A percentile compares a stretch with the other conserved stretches of the same genome.
Conservation (phyloP, 2,797 vertebrate genomes). For the Hippoglossus hippoglossus region DNA sequence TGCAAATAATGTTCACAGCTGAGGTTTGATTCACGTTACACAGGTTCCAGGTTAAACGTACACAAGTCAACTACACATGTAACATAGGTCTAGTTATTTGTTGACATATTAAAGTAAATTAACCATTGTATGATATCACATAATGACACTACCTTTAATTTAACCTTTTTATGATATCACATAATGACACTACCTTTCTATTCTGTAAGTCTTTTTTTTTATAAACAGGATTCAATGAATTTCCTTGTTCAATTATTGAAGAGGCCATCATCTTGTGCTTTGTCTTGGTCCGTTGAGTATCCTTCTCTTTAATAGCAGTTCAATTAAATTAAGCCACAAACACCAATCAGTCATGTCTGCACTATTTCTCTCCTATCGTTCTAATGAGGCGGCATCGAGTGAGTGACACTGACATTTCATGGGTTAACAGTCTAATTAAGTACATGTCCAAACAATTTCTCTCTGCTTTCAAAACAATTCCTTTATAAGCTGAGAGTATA, state of each 20-base stretch:
- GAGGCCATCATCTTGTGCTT: background rate
- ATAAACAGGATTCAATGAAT: background rate
- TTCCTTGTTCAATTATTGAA: conserved; percentile 4
- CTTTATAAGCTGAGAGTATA: conserved; percentile 68
- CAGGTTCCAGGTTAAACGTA: too few species aligned
- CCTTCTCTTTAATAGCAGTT: conserved; percentile 33
- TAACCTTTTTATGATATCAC: too few species aligned
- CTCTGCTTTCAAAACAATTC: conserved; percentile 78
- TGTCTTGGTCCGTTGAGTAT: background rate
- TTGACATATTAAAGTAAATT: background rate
- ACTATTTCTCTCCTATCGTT: conserved; percentile 49
- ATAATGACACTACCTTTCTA: background rate
- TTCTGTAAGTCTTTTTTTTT: background rate
- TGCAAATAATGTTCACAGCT: too few species aligned
- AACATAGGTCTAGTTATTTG: background rate
- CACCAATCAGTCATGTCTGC: conserved; percentile 50
- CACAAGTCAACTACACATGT: too few species aligned
- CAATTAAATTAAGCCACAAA: conserved; percentile 46
- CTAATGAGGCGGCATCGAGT: conserved; percentile 57
- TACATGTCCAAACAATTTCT: conserved; percentile 76
- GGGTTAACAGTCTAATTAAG: conserved; percentile 84
- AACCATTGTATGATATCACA: too few species aligned
- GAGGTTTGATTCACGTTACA: too few species aligned
- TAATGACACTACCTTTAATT: background rate
- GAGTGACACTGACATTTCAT: conserved; percentile 79